Evolutionary conservation across 2,888 invertebrate species (phyloP).

Genomic region (Hedychridium roseum): DNA sequence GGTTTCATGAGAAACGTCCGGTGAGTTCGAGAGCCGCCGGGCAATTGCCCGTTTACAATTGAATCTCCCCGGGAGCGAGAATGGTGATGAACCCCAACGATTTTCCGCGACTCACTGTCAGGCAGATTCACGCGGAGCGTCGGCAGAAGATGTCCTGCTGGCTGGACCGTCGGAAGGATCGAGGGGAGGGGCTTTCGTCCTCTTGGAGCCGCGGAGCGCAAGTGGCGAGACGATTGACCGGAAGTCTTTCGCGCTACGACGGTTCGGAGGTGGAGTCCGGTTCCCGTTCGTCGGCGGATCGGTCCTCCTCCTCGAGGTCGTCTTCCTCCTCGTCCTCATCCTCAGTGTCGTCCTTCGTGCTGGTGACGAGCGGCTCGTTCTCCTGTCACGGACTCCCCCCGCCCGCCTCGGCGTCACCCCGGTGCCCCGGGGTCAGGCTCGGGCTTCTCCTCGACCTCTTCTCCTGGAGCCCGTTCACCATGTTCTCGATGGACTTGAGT

Average conservation of each 20-base stretch:
- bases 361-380: conserved; percentile 52
- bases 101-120: no score
- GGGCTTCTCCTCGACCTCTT: conserved; percentile 76
- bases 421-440: conserved; percentile 50
- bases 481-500: conserved; percentile 95
- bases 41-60: no score
- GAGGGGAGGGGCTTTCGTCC: no score
- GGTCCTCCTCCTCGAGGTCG: conserved; percentile 22
- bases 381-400: conserved; percentile 63
- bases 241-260: conserved; percentile 54
- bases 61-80: no score
- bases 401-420: conserved; percentile 52
- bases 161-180: no score
- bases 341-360: conserved; percentile 47
- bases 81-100: no score
- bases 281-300: conserved; percentile 46
- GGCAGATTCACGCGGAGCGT: no score
- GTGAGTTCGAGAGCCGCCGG: no score
- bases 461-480: conserved; percentile 95
- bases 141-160: no score
- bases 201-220: conserved; percentile 15
- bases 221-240: conserved; percentile 18
- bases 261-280: conserved; percentile 62
- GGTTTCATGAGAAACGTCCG: no score
- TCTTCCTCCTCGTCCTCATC: conserved; percentile 39